Evolutionary conservation across 1,140 invertebrate species (phyloP), one percentile per base, ranked within the genome.

Genomic region (Bacillus rossius): DNA sequence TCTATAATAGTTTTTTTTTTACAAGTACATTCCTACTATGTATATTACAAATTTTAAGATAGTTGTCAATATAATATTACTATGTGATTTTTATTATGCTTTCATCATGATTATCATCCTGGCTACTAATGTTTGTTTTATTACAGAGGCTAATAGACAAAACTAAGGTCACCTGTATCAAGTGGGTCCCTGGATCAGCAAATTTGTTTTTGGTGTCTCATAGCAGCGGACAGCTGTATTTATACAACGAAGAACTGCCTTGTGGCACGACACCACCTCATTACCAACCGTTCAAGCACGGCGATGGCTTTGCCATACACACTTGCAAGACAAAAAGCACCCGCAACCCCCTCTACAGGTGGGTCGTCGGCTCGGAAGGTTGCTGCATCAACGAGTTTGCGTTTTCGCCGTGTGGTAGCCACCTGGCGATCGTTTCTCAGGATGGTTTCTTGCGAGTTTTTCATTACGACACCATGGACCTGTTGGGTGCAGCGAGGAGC

Each of bases 401-500:
- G 43, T 99, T 99, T 74, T 98, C 94, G 41, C 95, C 95, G 4
- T 96, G 94, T 78, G 88, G 89, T 22, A 81, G 89, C 42, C 94
- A 96, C 73, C 73, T 99, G 47, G 97, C 95, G 5, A 85, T 94
- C 22, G 95, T 93, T 19, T 91, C 91, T 34, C 94, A 99, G 74
- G 97, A 99, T 79, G 97, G 97, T 16, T 96, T 94, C 73, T 78
- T 99, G 5, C 77, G 96, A 60, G 91, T 99, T 50, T 99, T 99
- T 80, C 89, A 97, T 69, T 99, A 97, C 75, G 89, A 97, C 69
- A 94, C 89, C 16, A 96, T 98, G 93, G 96, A 99, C 71, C 76
- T 98, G 45, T 78, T 97, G 29, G 93, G 93, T 0, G 81, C 88
- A 48, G 92, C 89, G 59, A 83, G 94, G 64, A 96, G 94, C 66